A percentile compares a stretch with the other conserved stretches of the same genome.
Conservation (phyloP, 2,888 invertebrate genomes). For the Papilio gigon region DNA sequence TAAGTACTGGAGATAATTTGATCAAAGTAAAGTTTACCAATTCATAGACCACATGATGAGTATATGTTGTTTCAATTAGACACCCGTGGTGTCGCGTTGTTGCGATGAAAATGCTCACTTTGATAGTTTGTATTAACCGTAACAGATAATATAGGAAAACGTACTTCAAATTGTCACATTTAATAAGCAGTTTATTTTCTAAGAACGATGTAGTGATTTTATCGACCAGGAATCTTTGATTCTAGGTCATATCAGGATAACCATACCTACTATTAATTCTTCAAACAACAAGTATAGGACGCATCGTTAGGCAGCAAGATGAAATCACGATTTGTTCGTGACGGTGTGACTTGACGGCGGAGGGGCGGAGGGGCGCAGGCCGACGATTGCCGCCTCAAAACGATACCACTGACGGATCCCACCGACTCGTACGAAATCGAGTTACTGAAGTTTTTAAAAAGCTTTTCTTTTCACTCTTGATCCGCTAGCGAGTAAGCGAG, state of each 20-base stretch:
- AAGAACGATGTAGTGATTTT: neutral
- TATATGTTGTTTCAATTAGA: neutral
- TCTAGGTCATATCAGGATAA: neutral
- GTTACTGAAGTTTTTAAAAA: constrained; percentile 69
- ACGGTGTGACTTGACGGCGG: constrained; percentile 45
- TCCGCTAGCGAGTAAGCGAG: constrained; percentile 42
- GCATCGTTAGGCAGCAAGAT: constrained; percentile 55
- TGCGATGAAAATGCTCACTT: neutral
- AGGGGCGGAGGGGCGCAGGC: neutral
- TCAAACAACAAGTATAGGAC: constrained; percentile 10
- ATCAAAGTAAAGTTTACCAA: too few relatives aligned
- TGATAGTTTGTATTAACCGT: neutral
- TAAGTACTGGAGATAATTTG: too few relatives aligned
- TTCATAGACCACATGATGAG: neutral
- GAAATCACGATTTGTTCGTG: constrained; percentile 70
- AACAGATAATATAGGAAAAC: neutral
- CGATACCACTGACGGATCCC: constrained; percentile 68
- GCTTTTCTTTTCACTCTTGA: constrained; percentile 53
- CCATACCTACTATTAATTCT: neutral
- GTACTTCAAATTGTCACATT: neutral
- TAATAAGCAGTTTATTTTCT: too few relatives aligned
- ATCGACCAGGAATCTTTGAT: neutral
- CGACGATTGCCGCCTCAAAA: constrained; percentile 33
- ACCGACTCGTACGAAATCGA: constrained; percentile 64
- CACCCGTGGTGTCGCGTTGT: constrained; percentile 6